A percentile compares a stretch with the other conserved stretches of the same genome.
Conservation (phyloP, 2,888 invertebrate species). For the Synergus itoensis region DNA sequence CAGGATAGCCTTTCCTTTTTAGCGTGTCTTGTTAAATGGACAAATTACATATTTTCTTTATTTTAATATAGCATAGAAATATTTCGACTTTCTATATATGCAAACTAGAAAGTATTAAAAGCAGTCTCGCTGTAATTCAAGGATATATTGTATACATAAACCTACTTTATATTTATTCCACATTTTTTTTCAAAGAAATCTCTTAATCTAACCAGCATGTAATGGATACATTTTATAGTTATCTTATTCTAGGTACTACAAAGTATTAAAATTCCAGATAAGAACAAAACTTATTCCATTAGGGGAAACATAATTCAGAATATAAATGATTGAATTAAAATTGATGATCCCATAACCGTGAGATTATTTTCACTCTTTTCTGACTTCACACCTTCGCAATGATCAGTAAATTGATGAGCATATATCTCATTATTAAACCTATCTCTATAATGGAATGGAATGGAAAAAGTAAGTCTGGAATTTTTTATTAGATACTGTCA, state of each 20-base stretch:
- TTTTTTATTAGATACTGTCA: not conserved
- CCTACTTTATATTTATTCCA: not conserved
- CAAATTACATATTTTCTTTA: no score
- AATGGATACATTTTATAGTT: not conserved
- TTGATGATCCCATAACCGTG: not conserved
- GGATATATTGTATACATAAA: not conserved
- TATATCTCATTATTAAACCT: not conserved
- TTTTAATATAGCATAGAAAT: no score
- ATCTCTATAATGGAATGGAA: not conserved
- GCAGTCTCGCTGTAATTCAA: not conserved
- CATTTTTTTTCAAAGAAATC: not conserved
- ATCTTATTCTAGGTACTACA: not conserved
- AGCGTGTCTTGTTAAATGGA: not conserved
- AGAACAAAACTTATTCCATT: not conserved
- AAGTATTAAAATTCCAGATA: not conserved
- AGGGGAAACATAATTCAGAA: slow-evolving; percentile 6
- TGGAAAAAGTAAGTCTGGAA: not conserved
- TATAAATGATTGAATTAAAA: slow-evolving; percentile 32
- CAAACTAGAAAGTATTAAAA: not conserved
- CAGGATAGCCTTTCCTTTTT: not conserved
- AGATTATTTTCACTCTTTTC: slow-evolving; percentile 12
- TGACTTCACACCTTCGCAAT: slow-evolving; percentile 27
- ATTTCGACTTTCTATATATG: no score
- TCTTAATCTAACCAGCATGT: not conserved
- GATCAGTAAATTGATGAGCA: slow-evolving; percentile 5